A percentile compares a stretch with the other conserved stretches of the same genome.
Conservation (phyloP, 1,140 invertebrate species). For the Pemphigus obesinymphae region DNA sequence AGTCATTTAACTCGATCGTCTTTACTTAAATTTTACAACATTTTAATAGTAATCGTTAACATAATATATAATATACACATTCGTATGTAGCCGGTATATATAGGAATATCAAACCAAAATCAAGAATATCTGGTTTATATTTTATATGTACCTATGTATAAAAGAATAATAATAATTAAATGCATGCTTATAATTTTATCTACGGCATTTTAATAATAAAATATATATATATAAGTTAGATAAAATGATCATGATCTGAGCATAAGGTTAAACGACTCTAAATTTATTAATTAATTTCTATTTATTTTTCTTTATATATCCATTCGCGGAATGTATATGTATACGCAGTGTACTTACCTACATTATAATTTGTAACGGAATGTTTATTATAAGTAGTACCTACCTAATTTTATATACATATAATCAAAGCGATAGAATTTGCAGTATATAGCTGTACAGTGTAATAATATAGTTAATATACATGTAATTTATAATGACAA, state of each 20-base stretch:
- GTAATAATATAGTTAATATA: not conserved
- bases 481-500: not conserved
- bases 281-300: not conserved
- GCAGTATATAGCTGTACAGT: not conserved
- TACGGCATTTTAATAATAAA: too few species aligned
- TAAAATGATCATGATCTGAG: not conserved
- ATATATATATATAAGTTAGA: not conserved
- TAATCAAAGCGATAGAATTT: not conserved
- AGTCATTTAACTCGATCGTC: not conserved
- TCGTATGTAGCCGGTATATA: too few species aligned
- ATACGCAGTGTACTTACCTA: not conserved
- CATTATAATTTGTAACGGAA: not conserved
- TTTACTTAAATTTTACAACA: not conserved
- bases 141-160: too few species aligned
- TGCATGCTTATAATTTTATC: too few species aligned
- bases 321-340: not conserved
- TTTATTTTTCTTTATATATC: not conserved
- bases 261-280: not conserved
- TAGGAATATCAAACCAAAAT: not conserved
- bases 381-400: not conserved
- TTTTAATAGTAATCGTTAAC: not conserved
- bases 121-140: not conserved
- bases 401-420: not conserved
- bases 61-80: not conserved
- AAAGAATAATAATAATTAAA: not conserved